phyloP scores from a whole-genome alignment of 2,797 vertebrate species.

The Chiropotes sagulatus region DNA sequence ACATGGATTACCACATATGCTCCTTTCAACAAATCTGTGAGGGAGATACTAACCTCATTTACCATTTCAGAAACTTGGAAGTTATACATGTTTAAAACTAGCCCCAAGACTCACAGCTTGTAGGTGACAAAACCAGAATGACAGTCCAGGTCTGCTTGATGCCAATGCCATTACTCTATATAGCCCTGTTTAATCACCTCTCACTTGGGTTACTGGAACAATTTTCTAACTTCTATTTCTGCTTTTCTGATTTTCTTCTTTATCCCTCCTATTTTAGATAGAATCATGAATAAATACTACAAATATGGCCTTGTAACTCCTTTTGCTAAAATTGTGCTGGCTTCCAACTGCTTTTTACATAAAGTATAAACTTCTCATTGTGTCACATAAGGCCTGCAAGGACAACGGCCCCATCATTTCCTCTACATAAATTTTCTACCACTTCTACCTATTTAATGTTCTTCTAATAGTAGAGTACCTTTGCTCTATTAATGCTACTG shows the following conservation, averaged over 20 bases:
- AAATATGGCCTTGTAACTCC: background rate
- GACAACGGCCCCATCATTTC: background rate
- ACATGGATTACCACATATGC: background rate
- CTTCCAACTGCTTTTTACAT: background rate
- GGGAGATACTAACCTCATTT: background rate
- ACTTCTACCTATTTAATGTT: background rate
- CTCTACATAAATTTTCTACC: background rate
- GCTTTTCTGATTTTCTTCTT: background rate
- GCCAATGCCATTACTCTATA: background rate
- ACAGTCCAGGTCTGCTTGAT: background rate
- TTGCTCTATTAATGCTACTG: background rate
- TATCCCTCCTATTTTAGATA: background rate
- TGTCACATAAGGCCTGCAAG: background rate
- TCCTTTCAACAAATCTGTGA: background rate
- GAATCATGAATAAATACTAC: background rate
- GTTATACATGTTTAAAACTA: background rate
- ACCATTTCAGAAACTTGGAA: background rate
- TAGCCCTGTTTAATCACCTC: constrained; percentile 53
- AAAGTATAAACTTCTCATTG: background rate
- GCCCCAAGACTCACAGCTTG: constrained; percentile 20
- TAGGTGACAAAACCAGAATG: background rate
- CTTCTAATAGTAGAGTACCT: background rate
- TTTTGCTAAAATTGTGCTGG: background rate
- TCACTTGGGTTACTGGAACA: constrained; percentile 55
- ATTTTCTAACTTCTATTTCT: constrained; percentile 44